Conservation (phyloP, 2,888 invertebrate genomes). For the Drosophila demipolita region DNA sequence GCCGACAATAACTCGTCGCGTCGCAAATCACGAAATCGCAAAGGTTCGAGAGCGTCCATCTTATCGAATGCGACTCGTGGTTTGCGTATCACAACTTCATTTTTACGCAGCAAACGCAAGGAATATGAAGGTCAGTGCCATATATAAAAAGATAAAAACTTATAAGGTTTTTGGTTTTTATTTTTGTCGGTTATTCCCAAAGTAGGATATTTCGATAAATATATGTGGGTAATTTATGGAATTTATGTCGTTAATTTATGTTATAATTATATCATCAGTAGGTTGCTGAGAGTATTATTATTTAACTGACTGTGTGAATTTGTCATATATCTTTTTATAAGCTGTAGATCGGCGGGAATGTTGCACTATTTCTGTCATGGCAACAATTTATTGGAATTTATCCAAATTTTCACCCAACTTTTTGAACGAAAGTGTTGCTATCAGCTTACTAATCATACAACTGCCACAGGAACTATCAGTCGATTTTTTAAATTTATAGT, state of each 20-base stretch:
- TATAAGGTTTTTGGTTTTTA: background rate
- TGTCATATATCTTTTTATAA: background rate
- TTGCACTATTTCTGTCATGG: background rate
- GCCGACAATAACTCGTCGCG: conserved; percentile 28
- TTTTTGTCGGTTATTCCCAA: too few species aligned
- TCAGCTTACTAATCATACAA: background rate
- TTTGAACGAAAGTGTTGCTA: background rate
- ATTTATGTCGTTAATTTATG: too few species aligned
- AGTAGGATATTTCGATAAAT: too few species aligned
- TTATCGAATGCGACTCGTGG: conserved; percentile 77
- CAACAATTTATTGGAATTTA: background rate
- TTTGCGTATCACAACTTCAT: conserved; percentile 82
- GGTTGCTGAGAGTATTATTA: background rate
- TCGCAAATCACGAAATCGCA: conserved; percentile 66
- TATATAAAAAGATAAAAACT: background rate
- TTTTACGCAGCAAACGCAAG: conserved; percentile 80
- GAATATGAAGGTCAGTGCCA: conserved; percentile 83
- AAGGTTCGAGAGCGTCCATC: conserved; percentile 79
- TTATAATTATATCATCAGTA: too few species aligned
- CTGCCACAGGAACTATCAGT: background rate
- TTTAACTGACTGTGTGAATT: background rate
- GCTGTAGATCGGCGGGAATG: background rate
- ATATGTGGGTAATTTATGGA: background rate
- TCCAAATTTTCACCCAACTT: background rate
- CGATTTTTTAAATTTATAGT: background rate